Base-by-base conservation (phyloP, 1,140 invertebrate species). In the Ceratina calcarata region DNA sequence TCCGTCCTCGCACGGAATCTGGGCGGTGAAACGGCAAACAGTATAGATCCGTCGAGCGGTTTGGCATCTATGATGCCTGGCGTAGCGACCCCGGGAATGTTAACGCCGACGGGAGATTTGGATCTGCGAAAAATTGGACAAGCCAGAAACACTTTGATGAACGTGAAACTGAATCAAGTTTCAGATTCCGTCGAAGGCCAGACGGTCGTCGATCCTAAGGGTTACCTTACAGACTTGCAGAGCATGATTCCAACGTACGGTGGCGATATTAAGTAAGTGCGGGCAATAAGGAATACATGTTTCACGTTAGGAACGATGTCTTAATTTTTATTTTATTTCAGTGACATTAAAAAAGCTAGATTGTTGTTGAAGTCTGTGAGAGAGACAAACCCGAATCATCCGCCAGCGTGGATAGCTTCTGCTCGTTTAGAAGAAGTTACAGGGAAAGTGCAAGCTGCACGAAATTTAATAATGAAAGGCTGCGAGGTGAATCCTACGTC, bases 191-290 rank as follows among this genome's bases (percentile, higher is more conserved):
- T 99, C 1, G 97, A 97, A 45, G 99, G 99, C 6, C 99, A 99
- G 94, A 99, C 99, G 22, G 99, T 99, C 0, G 98, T 99, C 2
- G 99, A 99, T 94, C 99, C 99, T 0, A 99, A 99, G 93, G 99
- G 99, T 15, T 99, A 99, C 91, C 94, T 99, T 12, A 99, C 99
- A 6, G 99, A 99, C 93, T 93, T 99, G 49, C 98, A 99, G 90
- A 99, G 98, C 57, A 99, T 99, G 98, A 98, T 99, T 85, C 99
- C 99, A 0, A 97, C 97, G 20, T 98, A 99, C 92, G 98, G 98
- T 10, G 98, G 98, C 13, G 99, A 99, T 91, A 99, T 99, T 45
- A 99, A 98, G 95, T 95, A 92, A 90, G 93, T 89, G 6, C 18
- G 18, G 24, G 2, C 27, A 18, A 62, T 4, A 20, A n/a, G 10